Base-by-base conservation (phyloP, 1,140 invertebrate genomes). In the Ylistrum balloti region DNA sequence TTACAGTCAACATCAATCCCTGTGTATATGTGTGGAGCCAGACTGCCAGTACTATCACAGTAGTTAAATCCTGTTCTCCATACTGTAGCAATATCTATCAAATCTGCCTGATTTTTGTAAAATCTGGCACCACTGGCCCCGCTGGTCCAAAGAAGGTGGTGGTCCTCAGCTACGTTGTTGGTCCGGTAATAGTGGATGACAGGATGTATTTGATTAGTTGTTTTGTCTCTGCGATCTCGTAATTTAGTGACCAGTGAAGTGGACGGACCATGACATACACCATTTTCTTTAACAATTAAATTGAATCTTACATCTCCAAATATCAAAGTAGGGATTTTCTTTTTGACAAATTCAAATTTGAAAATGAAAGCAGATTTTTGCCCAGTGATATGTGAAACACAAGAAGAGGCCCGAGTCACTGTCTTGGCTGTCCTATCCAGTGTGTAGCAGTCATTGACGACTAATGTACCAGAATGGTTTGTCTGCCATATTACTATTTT, bases 31-130 rank as follows among this genome's bases (percentile, higher is more conserved):
- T 94, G 91, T 1, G 95, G 95, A 3, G 93, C 93, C 33, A 93
- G 41, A 90, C 93, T 93, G 20, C 95, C 95, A 0, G 92, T 94
- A 87, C 92, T 92, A 35, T 92, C 90, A 89, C 95, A 95, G 35
- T 91, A 89, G 17, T 86, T 89, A 93, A 94, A 95, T 0, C 95
- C 95, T 10, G 95, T 95, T 89, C 92, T 93, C 95, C 95, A 95
- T 3, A 95, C 93, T 7, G 91, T 48, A 0, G 45, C 91, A 32
- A 95, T 93, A 32, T 95, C 94, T 20, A 89, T 88, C 56, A 95
- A 33, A 45, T 94, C 92, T 0, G 32, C 48, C 32, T 88, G 88
- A 28, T 90, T 92, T 10, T 86, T 85, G 86, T 93, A 95, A 87
- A 94, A 95, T n/a, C 91, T 90, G 9, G 90, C 87, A 10, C 33